Percentiles rank a stretch among this genome's conserved stretches.
These are phyloP conservation scores for Megaustenia siamemsis DNA, from an alignment of 2,888 invertebrate genomes.

Conservation along the genomic window DNA sequence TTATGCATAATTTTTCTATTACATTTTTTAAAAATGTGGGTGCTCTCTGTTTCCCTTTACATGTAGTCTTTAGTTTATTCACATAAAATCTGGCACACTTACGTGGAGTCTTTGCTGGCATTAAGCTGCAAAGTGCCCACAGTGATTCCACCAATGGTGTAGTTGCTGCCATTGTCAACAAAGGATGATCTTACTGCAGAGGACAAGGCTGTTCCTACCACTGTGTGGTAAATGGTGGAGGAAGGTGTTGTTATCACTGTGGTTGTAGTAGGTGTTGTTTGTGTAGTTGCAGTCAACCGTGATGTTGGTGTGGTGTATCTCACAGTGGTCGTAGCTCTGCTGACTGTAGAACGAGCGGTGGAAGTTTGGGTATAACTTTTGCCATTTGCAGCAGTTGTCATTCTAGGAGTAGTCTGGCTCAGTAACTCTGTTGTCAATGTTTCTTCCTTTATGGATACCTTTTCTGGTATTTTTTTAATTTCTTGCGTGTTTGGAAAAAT, in stretches of 20 bases:
- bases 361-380: constrained; percentile 26
- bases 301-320: constrained; percentile 40
- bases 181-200: constrained; percentile 55
- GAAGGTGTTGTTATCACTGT: constrained; percentile 48
- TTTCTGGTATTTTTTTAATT: constrained; percentile 27
- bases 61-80: neutral
- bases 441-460: neutral
- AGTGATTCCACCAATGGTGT: constrained; percentile 57
- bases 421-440: constrained; percentile 51
- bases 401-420: constrained; percentile 17
- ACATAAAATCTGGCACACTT: no score
- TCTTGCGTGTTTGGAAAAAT: constrained; percentile 58
- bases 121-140: constrained; percentile 51
- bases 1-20: no score
- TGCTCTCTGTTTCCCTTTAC: neutral
- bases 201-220: constrained; percentile 54
- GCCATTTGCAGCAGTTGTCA: neutral
- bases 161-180: constrained; percentile 57
- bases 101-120: constrained; percentile 32
- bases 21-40: no score
- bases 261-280: constrained; percentile 51
- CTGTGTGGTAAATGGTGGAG: constrained; percentile 53
- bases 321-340: constrained; percentile 47
- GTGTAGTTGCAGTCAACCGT: constrained; percentile 46
- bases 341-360: constrained; percentile 39